A percentile compares a stretch with the other conserved stretches of the same genome.
These are phyloP conservation scores for Macroglossus sobrinus DNA, from an alignment of 2,113 vertebrate genomes.

Conservation along the genomic window DNA sequence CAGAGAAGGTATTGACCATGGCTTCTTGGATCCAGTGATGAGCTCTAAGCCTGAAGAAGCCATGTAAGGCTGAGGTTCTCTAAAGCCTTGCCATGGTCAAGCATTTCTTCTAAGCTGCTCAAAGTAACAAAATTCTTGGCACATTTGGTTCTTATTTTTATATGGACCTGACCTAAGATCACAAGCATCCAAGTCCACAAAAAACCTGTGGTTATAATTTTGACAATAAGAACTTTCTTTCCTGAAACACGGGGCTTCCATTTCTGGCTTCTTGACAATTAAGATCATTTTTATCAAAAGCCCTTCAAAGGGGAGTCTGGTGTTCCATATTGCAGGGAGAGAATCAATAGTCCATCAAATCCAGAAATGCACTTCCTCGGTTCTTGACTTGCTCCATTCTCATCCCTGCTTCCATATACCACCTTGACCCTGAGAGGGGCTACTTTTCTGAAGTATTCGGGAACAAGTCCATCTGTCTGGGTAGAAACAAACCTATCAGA, in stretches of 20 bases:
- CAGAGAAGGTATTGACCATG: background rate
- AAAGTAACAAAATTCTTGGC: background rate
- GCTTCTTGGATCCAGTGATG: background rate
- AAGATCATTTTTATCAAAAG: background rate
- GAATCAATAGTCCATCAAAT: background rate
- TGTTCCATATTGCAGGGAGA: background rate
- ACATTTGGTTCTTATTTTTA: background rate
- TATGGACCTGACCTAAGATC: background rate
- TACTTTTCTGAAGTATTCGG: background rate
- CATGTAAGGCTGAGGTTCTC: background rate
- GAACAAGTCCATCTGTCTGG: background rate
- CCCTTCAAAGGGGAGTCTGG: background rate
- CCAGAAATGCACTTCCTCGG: background rate
- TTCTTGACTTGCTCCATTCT: background rate
- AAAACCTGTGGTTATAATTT: background rate
- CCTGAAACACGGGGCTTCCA: background rate
- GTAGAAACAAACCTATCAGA: background rate
- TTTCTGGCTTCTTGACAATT: background rate
- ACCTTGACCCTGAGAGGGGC: background rate
- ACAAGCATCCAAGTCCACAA: background rate
- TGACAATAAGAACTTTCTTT: background rate
- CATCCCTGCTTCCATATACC: background rate
- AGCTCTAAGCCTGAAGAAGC: background rate
- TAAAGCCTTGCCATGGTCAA: background rate
- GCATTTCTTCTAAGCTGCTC: background rate